These are phyloP conservation scores for Leptocoma aspasia DNA, from an alignment of 2,113 vertebrate species.

Conservation along the genomic window DNA sequence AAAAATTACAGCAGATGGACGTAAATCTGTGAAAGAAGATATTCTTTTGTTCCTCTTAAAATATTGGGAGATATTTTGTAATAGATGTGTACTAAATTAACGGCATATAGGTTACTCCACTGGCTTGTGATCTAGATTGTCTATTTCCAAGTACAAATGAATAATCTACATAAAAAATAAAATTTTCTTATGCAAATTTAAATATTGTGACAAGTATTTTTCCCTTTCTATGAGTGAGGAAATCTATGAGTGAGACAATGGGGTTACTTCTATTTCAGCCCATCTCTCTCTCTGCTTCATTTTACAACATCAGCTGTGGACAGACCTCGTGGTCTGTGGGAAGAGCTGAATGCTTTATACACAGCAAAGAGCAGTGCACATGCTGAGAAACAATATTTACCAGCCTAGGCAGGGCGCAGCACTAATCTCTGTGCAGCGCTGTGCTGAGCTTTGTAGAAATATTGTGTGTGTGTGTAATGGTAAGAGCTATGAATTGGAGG, in stretches of 20 bases:
- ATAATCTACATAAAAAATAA: background rate
- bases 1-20: background rate
- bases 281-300: background rate
- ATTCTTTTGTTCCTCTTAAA: background rate
- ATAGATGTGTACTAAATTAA: background rate
- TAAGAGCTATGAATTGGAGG: background rate
- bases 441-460: background rate
- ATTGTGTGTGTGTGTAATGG: background rate
- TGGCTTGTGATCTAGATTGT: background rate
- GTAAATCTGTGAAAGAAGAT: background rate
- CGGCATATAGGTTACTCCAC: background rate
- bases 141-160: background rate
- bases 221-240: background rate
- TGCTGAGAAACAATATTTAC: background rate
- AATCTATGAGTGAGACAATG: background rate
- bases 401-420: background rate
- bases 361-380: background rate
- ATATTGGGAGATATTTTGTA: background rate
- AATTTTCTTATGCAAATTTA: background rate
- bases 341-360: background rate
- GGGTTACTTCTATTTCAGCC: background rate
- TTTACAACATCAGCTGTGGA: background rate
- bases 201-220: background rate
- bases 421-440: background rate
- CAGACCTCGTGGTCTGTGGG: rapidly evolving